Conservation (phyloP, 2,888 invertebrate species). For the Cephonodes hylas region DNA sequence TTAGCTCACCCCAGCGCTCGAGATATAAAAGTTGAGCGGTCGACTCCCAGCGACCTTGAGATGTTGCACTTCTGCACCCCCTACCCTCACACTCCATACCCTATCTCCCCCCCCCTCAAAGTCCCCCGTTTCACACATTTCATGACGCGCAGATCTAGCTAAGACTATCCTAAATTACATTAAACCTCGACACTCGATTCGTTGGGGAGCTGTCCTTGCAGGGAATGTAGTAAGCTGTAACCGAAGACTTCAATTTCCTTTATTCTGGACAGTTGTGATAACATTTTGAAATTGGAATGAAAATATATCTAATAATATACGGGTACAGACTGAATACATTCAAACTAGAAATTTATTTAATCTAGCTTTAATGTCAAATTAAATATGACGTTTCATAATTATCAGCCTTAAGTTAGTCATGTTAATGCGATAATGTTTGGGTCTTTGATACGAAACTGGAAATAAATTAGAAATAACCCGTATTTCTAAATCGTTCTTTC, state of each 20-base stretch:
- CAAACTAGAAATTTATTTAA: too few relatives aligned
- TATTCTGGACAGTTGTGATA: not conserved
- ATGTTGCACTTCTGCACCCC: conserved; percentile 53
- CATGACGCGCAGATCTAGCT: conserved; percentile 3
- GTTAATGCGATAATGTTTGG: too few relatives aligned
- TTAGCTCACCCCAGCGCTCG: conserved; percentile 16
- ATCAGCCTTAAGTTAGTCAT: too few relatives aligned
- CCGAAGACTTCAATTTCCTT: not conserved
- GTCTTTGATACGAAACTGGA: too few relatives aligned
- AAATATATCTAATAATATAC: not conserved
- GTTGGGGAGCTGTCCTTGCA: conserved; percentile 15
- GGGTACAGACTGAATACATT: too few relatives aligned
- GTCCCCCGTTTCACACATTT: conserved; percentile 15
- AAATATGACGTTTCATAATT: too few relatives aligned
- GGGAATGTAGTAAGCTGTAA: not conserved
- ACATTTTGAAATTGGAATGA: not conserved
- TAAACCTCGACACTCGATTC: conserved; percentile 16
- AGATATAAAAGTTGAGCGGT: conserved; percentile 34
- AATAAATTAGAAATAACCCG: not conserved
- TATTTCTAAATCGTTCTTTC: not conserved
- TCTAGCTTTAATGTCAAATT: too few relatives aligned
- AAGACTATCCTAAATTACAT: conserved; percentile 9
- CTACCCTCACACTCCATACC: conserved; percentile 21
- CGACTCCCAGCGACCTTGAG: conserved; percentile 63
- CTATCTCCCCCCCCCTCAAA: conserved; percentile 10